Conservation (phyloP, 1,140 invertebrate genomes). For the Macrobrachium rosenbergii region DNA sequence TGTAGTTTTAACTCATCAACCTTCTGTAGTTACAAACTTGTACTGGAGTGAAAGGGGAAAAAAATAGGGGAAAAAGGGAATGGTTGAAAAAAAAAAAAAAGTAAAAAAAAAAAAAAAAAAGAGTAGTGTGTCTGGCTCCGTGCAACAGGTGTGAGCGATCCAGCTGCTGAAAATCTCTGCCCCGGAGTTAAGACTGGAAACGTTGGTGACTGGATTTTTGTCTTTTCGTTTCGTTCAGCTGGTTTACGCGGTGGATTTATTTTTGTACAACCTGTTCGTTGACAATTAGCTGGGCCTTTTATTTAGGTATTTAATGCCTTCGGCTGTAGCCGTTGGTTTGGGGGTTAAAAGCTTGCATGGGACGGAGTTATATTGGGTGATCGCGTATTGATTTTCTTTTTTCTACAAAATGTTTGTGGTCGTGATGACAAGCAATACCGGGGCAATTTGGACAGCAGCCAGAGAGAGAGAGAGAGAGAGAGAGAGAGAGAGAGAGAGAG, state of each 20-base stretch:
- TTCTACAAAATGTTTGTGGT: not conserved
- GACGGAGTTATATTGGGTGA: not conserved
- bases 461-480: constrained; percentile 3
- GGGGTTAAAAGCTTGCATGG: not conserved
- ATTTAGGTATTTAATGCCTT: not conserved
- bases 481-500: constrained; percentile 1
- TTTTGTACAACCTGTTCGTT: constrained; percentile 12
- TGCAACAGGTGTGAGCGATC: constrained; percentile 40
- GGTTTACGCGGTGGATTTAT: constrained; percentile 26
- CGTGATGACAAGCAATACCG: constrained; percentile 12
- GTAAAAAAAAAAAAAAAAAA: not conserved
- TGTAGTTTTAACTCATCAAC: not conserved
- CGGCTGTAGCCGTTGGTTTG: not conserved
- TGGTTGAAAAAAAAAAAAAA: constrained; percentile 5
- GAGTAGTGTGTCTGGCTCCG: not conserved
- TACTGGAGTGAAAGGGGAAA: not conserved
- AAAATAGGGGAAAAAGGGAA: not conserved
- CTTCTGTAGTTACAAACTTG: not conserved
- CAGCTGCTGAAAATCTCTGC: constrained; percentile 23
- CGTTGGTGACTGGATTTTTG: constrained; percentile 28
- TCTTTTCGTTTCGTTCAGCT: constrained; percentile 35
- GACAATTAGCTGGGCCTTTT: constrained; percentile 6
- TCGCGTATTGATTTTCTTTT: not conserved
- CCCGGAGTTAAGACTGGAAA: constrained; percentile 41
- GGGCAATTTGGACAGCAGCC: not conserved